Percentiles rank a stretch among this genome's conserved stretches.
These are phyloP conservation scores for Lepidostoma basale DNA, from an alignment of 1,140 invertebrate species.

Conservation along the genomic window DNA sequence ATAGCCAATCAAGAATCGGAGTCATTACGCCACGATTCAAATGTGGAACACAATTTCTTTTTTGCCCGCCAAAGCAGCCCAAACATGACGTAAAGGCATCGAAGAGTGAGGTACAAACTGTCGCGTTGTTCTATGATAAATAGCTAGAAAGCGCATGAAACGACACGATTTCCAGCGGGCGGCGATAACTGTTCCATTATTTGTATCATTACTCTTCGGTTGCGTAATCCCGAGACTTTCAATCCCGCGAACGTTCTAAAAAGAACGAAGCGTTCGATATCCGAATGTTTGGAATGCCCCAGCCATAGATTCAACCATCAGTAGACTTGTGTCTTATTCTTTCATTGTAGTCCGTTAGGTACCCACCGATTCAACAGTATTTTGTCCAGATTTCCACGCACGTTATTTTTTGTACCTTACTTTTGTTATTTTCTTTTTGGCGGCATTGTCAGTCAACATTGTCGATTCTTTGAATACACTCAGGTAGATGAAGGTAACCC, in stretches of 20 bases:
- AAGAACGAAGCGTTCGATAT: no score
- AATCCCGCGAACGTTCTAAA: background rate
- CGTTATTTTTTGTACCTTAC: no score
- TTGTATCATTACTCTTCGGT: background rate
- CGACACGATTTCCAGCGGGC: background rate
- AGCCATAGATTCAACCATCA: no score
- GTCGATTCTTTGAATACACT: constrained; percentile 3
- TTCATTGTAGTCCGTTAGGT: no score
- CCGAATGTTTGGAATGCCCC: no score
- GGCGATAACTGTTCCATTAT: constrained; percentile 1
- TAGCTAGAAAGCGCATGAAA: constrained; percentile 8
- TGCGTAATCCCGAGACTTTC: background rate
- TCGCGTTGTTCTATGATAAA: background rate
- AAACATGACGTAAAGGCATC: constrained; percentile 21
- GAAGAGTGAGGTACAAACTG: constrained; percentile 1
- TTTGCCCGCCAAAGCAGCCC: constrained; percentile 14
- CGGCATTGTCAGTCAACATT: background rate
- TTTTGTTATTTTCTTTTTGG: no score
- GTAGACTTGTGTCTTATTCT: no score
- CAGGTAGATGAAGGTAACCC: no score
- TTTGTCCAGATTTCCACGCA: no score
- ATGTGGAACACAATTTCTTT: constrained; percentile 40
- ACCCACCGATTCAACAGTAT: no score
- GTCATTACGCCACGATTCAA: constrained; percentile 23
- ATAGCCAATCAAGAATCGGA: background rate